phyloP scores from a whole-genome alignment of 2,888 invertebrate genomes.

The Branchellion lobata region DNA sequence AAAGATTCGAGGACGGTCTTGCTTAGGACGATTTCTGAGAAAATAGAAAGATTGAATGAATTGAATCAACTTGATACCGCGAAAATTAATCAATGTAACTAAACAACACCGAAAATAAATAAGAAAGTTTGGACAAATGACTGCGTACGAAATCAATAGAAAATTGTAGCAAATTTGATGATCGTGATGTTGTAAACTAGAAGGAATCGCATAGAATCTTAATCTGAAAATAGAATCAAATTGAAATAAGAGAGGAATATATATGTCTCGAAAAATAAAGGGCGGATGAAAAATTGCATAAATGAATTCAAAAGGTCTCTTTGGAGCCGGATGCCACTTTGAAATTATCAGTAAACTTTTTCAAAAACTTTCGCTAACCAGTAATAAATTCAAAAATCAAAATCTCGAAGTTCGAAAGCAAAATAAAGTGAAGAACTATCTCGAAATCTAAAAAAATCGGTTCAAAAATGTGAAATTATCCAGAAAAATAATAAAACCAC shows the following conservation, averaged over 20 bases:
- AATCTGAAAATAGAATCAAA: background rate
- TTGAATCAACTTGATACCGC: background rate
- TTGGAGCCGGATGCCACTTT: too few species aligned
- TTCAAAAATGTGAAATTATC: too few species aligned
- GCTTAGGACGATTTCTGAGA: background rate
- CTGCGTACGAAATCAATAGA: background rate
- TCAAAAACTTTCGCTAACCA: too few species aligned
- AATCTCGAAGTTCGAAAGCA: too few species aligned
- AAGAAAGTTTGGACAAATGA: background rate
- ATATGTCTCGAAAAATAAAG: too few species aligned
- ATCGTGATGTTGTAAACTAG: background rate
- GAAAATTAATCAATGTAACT: background rate
- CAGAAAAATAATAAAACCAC: too few species aligned
- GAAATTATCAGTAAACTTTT: too few species aligned
- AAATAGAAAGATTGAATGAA: background rate
- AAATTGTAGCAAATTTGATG: slow-evolving; percentile 10
- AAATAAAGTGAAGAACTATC: too few species aligned
- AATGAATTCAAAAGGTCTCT: background rate
- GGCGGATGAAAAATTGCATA: background rate
- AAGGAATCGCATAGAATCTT: background rate
- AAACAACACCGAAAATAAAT: background rate
- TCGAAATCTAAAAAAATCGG: too few species aligned
- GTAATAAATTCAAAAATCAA: too few species aligned
- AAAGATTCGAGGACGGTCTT: background rate
- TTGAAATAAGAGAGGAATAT: background rate